Evolutionary conservation across 2,888 invertebrate species (phyloP).

Genomic region (Pelosia muscerda): DNA sequence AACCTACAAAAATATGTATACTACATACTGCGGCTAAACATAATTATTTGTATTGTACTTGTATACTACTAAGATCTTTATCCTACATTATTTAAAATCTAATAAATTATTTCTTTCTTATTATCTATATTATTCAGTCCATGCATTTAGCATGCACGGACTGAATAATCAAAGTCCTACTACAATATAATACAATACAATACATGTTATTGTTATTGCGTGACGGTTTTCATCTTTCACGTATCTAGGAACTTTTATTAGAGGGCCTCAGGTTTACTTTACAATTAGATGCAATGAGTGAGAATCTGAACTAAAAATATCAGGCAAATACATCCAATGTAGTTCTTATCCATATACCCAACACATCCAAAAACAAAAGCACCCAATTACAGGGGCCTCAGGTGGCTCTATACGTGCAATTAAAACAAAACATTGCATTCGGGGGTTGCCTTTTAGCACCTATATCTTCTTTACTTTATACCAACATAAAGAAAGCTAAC

Average conservation of each 20-base stretch:
- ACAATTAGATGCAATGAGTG: neutral
- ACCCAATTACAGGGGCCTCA: conserved; percentile 63
- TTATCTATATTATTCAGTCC: too few relatives aligned
- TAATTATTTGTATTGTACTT: too few relatives aligned
- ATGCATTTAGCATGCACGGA: too few relatives aligned
- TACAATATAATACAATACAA: too few relatives aligned
- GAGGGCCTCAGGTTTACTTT: neutral
- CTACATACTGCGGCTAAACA: too few relatives aligned
- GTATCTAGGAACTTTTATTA: neutral
- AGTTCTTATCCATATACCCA: conserved; percentile 1
- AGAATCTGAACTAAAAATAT: neutral
- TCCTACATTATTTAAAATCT: too few relatives aligned
- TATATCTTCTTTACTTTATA: conserved; percentile 75
- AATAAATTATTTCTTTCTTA: too few relatives aligned
- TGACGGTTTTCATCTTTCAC: neutral
- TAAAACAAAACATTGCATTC: conserved; percentile 74
- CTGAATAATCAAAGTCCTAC: too few relatives aligned
- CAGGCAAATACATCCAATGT: neutral
- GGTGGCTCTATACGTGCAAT: conserved; percentile 75
- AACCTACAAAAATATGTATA: too few relatives aligned
- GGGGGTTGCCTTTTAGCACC: conserved; percentile 54
- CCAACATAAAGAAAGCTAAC: conserved; percentile 82
- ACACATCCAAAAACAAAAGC: conserved; percentile 43
- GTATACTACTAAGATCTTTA: too few relatives aligned
- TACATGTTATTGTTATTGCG: too few relatives aligned